Evolutionary conservation across 2,797 vertebrate species (phyloP).

Genomic region (Todus mexicanus): DNA sequence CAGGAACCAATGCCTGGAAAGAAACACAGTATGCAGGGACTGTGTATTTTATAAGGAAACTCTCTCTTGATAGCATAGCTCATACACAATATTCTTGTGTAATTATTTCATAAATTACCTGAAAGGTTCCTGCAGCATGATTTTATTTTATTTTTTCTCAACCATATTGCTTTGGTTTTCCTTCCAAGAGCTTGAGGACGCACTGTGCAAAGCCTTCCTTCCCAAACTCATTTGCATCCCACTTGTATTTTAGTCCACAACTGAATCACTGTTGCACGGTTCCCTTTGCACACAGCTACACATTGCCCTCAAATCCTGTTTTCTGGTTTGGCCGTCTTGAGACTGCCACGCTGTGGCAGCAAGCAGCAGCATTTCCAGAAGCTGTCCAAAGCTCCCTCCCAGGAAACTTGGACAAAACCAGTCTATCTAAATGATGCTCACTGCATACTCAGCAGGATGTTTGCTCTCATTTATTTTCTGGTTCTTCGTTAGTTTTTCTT

Average conservation of each 20-base stretch:
- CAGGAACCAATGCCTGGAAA: not conserved
- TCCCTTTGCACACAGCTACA: not conserved
- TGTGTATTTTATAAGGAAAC: not conserved
- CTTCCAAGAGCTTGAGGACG: not conserved
- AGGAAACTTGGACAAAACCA: not conserved
- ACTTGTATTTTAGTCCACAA: not conserved
- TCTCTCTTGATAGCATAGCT: not conserved
- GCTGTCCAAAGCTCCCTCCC: not conserved
- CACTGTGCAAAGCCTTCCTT: not conserved
- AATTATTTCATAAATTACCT: not conserved
- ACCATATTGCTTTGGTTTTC: not conserved
- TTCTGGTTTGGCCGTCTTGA: not conserved
- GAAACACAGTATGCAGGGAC: accelerated
- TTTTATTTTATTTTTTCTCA: not conserved
- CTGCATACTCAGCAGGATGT: not conserved
- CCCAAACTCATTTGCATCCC: not conserved
- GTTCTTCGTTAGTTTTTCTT: not conserved
- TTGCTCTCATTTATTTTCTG: not conserved
- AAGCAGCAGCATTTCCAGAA: not conserved
- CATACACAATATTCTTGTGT: no score
- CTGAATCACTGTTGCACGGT: not conserved
- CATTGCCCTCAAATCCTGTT: not conserved
- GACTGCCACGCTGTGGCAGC: not conserved
- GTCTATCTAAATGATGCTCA: not conserved
- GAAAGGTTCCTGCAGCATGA: not conserved